Evolutionary conservation across 1,140 invertebrate genomes (phyloP).

Genomic region (Lepidurus couesii): DNA sequence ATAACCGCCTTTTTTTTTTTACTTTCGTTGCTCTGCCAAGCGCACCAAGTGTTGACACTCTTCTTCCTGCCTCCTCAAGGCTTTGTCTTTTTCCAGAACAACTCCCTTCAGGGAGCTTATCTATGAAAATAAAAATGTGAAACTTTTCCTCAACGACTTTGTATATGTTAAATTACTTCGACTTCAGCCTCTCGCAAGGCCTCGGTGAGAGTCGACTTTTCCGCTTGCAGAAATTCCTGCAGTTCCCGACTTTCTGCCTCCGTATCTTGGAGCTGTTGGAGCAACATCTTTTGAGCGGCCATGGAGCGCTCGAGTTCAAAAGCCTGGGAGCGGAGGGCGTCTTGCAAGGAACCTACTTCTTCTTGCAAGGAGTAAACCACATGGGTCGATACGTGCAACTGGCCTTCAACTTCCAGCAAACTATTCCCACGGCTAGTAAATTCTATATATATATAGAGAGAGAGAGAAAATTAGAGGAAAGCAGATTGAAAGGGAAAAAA

Average conservation of each 20-base stretch:
- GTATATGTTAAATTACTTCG: slow-evolving; percentile 48
- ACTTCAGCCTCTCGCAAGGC: slow-evolving; percentile 65
- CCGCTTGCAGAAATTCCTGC: slow-evolving; percentile 69
- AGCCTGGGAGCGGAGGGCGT: slow-evolving; percentile 36
- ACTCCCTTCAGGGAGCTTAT: slow-evolving; percentile 27
- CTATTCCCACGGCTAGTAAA: slow-evolving; percentile 39
- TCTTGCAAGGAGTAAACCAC: slow-evolving; percentile 37
- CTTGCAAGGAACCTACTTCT: slow-evolving; percentile 37
- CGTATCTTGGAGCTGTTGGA: slow-evolving; percentile 63
- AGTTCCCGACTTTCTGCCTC: slow-evolving; percentile 64
- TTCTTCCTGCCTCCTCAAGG: slow-evolving; percentile 59
- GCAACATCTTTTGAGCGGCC: slow-evolving; percentile 43
- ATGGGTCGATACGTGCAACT: slow-evolving; percentile 39
- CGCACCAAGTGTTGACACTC: slow-evolving; percentile 70
- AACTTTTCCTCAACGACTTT: neutral
- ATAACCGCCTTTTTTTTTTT: slow-evolving; percentile 40
- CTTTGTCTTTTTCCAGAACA: slow-evolving; percentile 47
- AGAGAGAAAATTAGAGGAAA: neutral
- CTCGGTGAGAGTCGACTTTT: slow-evolving; percentile 64
- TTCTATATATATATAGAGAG: slow-evolving; percentile 37
- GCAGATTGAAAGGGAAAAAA: neutral
- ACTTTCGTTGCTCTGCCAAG: slow-evolving; percentile 69
- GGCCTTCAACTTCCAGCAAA: slow-evolving; percentile 38
- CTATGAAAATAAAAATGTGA: neutral
- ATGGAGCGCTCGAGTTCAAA: slow-evolving; percentile 32